Percentiles rank a stretch among this genome's conserved stretches.
These are phyloP conservation scores for Rhogogaster chlorosoma DNA, from an alignment of 2,888 invertebrate species.

Conservation along the genomic window DNA sequence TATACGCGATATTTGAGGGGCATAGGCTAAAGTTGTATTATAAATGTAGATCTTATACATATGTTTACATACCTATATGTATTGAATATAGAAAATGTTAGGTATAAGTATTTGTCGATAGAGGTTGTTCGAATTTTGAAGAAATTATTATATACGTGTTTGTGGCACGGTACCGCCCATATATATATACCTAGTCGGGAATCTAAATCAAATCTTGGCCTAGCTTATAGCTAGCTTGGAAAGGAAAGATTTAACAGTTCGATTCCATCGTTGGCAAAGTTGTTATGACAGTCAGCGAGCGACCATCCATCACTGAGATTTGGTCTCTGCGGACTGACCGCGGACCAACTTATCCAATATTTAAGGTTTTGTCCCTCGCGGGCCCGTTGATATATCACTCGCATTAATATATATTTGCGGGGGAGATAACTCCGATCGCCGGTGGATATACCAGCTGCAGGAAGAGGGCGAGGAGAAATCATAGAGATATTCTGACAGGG, in stretches of 20 bases:
- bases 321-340: slow-evolving; percentile 73
- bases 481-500: neutral
- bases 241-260: slow-evolving; percentile 74
- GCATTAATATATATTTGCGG: slow-evolving; percentile 78
- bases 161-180: neutral
- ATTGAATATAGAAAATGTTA: neutral
- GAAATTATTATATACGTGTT: neutral
- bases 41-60: neutral
- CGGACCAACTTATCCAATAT: slow-evolving; percentile 77
- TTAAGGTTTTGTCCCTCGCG: slow-evolving; percentile 78
- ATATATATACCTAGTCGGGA: neutral
- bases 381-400: slow-evolving; percentile 75
- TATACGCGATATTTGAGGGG: neutral
- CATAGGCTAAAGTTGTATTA: neutral
- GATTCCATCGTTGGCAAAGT: slow-evolving; percentile 71
- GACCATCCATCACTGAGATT: slow-evolving; percentile 76
- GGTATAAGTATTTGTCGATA: slow-evolving; percentile 21
- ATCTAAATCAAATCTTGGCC: slow-evolving; percentile 31
- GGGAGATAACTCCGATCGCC: slow-evolving; percentile 69
- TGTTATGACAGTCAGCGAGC: slow-evolving; percentile 77
- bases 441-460: slow-evolving; percentile 9
- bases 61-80: neutral
- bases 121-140: slow-evolving; percentile 7
- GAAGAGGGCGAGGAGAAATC: slow-evolving; percentile 3
- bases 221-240: slow-evolving; percentile 69